phyloP scores from a whole-genome alignment of 2,888 invertebrate species.

The Limnephilus marmoratus region DNA sequence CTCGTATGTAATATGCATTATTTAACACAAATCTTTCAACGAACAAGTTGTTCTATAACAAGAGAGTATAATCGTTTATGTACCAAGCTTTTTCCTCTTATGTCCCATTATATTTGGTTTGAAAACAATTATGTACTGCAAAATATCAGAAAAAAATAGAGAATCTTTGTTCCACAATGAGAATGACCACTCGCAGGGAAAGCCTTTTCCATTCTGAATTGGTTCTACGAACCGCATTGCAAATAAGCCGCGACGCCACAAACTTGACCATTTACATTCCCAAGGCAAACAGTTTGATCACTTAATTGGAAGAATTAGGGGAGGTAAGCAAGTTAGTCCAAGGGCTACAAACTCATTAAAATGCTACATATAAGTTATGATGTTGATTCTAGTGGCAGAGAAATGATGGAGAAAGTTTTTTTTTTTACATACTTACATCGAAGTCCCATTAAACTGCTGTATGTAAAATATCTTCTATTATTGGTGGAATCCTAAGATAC shows the following conservation, averaged over 20 bases:
- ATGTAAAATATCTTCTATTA: too few species aligned
- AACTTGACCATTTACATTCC: neutral
- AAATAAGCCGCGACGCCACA: constrained; percentile 11
- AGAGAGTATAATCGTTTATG: neutral
- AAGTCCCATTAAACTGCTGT: too few species aligned
- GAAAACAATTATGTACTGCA: neutral
- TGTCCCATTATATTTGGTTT: neutral
- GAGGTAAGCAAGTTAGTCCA: neutral
- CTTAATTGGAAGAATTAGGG: constrained; percentile 31
- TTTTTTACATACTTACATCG: too few species aligned
- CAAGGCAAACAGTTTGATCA: neutral
- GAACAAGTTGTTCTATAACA: neutral
- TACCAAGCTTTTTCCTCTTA: constrained; percentile 43
- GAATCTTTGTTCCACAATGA: neutral
- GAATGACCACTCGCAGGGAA: neutral
- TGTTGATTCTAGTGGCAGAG: neutral
- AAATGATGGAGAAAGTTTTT: neutral
- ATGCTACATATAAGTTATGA: neutral
- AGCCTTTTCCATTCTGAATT: constrained; percentile 23
- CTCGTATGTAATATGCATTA: too few species aligned
- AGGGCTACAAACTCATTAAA: neutral
- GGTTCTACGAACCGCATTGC: neutral
- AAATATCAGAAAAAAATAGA: neutral
- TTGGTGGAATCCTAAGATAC: too few species aligned
- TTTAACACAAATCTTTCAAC: neutral